These are phyloP conservation scores for Drosophila yakuba DNA, from an alignment of 1,140 invertebrate species.

Conservation along the genomic window DNA sequence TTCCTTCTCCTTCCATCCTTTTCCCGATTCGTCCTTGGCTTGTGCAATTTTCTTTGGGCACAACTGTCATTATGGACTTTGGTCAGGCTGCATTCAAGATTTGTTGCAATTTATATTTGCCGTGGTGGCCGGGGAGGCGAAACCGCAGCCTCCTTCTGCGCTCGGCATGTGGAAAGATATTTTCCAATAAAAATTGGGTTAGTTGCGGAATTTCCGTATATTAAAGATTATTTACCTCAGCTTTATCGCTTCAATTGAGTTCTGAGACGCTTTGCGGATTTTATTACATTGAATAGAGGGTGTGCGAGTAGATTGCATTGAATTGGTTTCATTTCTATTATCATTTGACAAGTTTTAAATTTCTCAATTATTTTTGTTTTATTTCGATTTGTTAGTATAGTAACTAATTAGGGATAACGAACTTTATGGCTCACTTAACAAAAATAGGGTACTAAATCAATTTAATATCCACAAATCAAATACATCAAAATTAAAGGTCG, in stretches of 20 bases:
- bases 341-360: too few species aligned
- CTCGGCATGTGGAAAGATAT: slow-evolving; percentile 30
- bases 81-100: slow-evolving; percentile 47
- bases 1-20: slow-evolving; percentile 13
- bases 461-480: too few species aligned
- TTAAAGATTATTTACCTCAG: slow-evolving; percentile 31
- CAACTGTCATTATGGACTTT: slow-evolving; percentile 60
- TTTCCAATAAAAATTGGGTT: slow-evolving; percentile 39
- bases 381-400: too few species aligned
- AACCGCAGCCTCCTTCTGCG: slow-evolving; percentile 27
- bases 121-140: neutral
- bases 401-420: too few species aligned
- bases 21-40: slow-evolving; percentile 65
- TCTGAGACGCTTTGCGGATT: neutral
- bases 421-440: too few species aligned
- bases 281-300: neutral
- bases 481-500: too few species aligned
- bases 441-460: too few species aligned
- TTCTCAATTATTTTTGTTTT: too few species aligned
- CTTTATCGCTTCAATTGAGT: slow-evolving; percentile 5
- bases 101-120: slow-evolving; percentile 35
- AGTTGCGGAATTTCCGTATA: slow-evolving; percentile 30
- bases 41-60: slow-evolving; percentile 62
- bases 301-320: neutral
- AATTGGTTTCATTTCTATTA: neutral